A percentile compares a stretch with the other conserved stretches of the same genome.
Conservation (phyloP, 2,113 vertebrate genomes). For the Corynorhinus townsendii region DNA sequence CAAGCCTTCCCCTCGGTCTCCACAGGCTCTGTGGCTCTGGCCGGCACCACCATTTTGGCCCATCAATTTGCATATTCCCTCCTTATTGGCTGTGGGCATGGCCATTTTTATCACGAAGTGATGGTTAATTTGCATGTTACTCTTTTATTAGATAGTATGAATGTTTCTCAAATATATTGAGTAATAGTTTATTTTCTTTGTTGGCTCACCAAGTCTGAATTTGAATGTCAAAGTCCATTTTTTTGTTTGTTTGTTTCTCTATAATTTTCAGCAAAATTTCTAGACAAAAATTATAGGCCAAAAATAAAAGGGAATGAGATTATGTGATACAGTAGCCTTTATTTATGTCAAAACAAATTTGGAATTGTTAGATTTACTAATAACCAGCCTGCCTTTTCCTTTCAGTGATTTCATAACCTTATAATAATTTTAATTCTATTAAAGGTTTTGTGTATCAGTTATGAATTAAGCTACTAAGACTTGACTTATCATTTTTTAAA, state of each 20-base stretch:
- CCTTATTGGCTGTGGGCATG: too few relatives aligned
- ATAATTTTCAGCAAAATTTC: constrained; percentile 34
- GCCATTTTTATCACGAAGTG: too few relatives aligned
- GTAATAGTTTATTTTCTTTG: not conserved
- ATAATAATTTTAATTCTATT: not conserved
- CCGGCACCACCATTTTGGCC: too few relatives aligned
- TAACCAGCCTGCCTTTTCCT: not conserved
- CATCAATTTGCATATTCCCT: too few relatives aligned
- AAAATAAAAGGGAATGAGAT: not conserved
- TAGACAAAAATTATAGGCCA: constrained; percentile 33
- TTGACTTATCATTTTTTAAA: not conserved
- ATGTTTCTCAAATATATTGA: constrained; percentile 19
- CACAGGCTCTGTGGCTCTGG: too few relatives aligned
- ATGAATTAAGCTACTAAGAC: not conserved
- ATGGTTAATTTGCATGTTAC: too few relatives aligned
- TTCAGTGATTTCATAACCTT: not conserved
- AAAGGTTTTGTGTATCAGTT: not conserved
- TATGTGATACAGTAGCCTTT: not conserved
- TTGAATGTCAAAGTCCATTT: not conserved
- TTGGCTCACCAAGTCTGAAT: constrained; percentile 1
- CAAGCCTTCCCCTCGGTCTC: too few relatives aligned
- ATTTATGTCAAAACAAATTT: constrained; percentile 22
- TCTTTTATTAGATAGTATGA: not conserved
- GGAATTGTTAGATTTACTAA: not conserved
- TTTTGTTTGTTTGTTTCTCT: constrained; percentile 13